phyloP scores from a whole-genome alignment of 2,113 vertebrate genomes.

The Gorsachius goisagi region DNA sequence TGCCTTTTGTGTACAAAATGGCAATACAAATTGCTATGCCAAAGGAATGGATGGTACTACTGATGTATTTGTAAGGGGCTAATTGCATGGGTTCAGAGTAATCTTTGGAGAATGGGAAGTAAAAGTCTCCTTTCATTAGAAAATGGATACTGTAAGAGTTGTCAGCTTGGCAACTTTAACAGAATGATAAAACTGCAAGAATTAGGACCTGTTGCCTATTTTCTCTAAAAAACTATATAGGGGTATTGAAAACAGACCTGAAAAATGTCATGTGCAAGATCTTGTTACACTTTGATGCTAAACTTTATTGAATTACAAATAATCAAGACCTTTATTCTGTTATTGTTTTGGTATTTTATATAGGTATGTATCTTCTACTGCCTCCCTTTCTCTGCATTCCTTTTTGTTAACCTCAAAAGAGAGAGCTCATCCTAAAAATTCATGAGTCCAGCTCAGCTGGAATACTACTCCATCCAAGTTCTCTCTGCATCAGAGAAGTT shows the following conservation, averaged over 20 bases:
- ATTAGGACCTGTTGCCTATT: not conserved
- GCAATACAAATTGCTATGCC: not conserved
- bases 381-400: not conserved
- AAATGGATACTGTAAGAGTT: not conserved
- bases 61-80: not conserved
- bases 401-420: not conserved
- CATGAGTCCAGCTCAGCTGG: not conserved
- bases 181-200: not conserved
- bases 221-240: not conserved
- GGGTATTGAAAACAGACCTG: not conserved
- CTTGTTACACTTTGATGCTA: not conserved
- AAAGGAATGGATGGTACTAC: not conserved
- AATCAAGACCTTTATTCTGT: not conserved
- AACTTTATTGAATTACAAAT: not conserved
- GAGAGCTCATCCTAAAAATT: not conserved
- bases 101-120: not conserved
- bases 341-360: not conserved
- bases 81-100: not conserved
- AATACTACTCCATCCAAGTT: not conserved
- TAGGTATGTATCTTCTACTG: not conserved
- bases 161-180: not conserved
- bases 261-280: not conserved
- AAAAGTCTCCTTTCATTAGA: not conserved
- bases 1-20: not conserved
- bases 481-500: not conserved